Evolutionary conservation across 2,113 vertebrate species (phyloP), one percentile per base, ranked within the genome.

Genomic region (Syngnathoides biaculeatus): DNA sequence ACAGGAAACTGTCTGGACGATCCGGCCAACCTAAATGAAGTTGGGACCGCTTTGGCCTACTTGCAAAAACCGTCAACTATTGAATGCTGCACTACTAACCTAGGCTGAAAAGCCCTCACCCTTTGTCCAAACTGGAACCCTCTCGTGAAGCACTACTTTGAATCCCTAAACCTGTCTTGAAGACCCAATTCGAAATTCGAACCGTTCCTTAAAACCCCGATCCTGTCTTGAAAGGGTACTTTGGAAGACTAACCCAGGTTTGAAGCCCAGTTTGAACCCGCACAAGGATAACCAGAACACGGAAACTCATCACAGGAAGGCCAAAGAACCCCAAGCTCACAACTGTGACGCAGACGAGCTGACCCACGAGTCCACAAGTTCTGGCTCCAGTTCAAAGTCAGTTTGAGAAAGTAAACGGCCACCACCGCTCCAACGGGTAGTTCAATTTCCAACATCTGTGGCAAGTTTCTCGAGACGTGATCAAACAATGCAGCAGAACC

Each of bases 1-100:
- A 19, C 55, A 57, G 55, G 55, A 57, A 57, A 57, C 26, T 17
- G 55, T 57, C 55, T 57, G 14, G 55, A 57, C 26, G 17, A 56
- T 26, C 22, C 27, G 53, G 27, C 13, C 13, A 56, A 30, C 14
- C 30, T 55, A 14, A 7, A 14, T 20, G 24, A 55, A 55, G 52
- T 55, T 30, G 13, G 5, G 15, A 27, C 26, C 19, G 26, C 26
- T 57, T 57, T 57, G 55, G 26, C 55, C 55, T 57, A 57, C 55
- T 57, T 57, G 2, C 2, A 57, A 27, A 56, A 13, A 15, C 15
- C 13, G 14, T 15, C 13, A 30, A 55, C 52, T 55, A 13, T 22
- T n/a, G n/a, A n/a, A 55, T 55, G 52, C 14, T 55, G 11, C 24
- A 5, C 52, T 13, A 26, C 22, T 5, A 24, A 57, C 15, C 14